A percentile compares a stretch with the other conserved stretches of the same genome.
phyloP scores from a whole-genome alignment of 2,888 invertebrate genomes.

The Brachyopa scutellaris region DNA sequence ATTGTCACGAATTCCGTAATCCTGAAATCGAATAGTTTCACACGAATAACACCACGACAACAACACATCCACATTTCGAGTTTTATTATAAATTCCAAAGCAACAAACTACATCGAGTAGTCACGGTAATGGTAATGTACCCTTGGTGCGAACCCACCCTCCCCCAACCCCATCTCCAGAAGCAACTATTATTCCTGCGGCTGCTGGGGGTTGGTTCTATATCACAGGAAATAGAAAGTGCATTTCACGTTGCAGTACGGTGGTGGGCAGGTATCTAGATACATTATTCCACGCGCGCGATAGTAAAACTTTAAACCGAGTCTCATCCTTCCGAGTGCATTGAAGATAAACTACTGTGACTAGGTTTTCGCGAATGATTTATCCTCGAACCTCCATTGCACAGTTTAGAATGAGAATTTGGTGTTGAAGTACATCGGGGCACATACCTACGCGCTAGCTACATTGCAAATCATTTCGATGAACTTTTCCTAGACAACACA shows the following conservation, averaged over 20 bases:
- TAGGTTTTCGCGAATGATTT: constrained; percentile 51
- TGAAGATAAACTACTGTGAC: constrained; percentile 49
- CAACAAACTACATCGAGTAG: constrained; percentile 28
- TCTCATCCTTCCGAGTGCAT: constrained; percentile 48
- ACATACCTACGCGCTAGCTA: neutral
- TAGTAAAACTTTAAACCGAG: constrained; percentile 34
- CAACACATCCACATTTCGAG: constrained; percentile 39
- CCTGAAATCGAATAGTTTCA: constrained; percentile 70
- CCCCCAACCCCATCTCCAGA: neutral
- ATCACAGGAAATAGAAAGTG: constrained; percentile 42
- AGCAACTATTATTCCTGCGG: neutral
- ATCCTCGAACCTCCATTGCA: constrained; percentile 16
- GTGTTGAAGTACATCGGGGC: constrained; percentile 42
- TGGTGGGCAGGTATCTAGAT: constrained; percentile 1
- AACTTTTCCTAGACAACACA: constrained; percentile 28
- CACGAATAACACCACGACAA: constrained; percentile 58
- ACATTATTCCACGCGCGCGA: constrained; percentile 8
- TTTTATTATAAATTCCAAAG: constrained; percentile 58
- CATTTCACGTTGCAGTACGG: constrained; percentile 16
- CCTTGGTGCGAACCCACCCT: neutral
- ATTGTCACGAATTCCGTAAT: constrained; percentile 72
- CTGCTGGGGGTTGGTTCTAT: neutral
- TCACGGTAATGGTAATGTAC: constrained; percentile 7
- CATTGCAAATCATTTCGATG: constrained; percentile 42
- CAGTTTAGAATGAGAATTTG: constrained; percentile 19